Evolutionary conservation across 2,888 invertebrate species (phyloP).

Genomic region (Lycophotia porphyrea): DNA sequence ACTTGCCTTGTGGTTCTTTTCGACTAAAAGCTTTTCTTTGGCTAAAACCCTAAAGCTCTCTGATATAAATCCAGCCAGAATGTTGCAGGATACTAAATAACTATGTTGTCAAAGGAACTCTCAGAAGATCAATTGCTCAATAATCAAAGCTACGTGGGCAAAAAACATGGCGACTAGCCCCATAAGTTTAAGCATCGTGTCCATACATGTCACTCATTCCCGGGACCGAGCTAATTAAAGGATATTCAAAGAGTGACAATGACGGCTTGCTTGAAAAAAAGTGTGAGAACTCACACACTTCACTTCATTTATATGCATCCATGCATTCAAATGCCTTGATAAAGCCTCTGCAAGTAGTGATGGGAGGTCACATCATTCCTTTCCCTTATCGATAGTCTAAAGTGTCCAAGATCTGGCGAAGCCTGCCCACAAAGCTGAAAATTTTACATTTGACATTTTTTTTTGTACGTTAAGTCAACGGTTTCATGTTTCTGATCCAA

Average conservation of each 20-base stretch:
- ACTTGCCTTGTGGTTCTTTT: not conserved
- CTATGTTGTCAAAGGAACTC: not conserved
- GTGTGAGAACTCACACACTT: constrained; percentile 37
- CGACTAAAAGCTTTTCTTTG: not conserved
- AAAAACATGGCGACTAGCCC: constrained; percentile 24
- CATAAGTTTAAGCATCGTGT: not conserved
- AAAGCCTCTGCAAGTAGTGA: constrained; percentile 31
- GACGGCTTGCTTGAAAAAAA: constrained; percentile 30
- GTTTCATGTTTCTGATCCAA: constrained; percentile 28
- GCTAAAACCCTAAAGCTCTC: not conserved
- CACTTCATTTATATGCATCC: not conserved
- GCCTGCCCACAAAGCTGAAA: not conserved
- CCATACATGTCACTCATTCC: constrained; percentile 38
- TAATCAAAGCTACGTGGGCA: constrained; percentile 8
- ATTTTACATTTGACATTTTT: not conserved
- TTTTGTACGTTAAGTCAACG: constrained; percentile 6
- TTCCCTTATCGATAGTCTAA: constrained; percentile 29
- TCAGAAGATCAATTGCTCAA: constrained; percentile 5
- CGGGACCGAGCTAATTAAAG: constrained; percentile 50
- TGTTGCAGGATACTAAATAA: constrained; percentile 22
- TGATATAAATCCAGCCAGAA: not conserved
- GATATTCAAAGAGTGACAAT: constrained; percentile 43
- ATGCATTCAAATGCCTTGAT: constrained; percentile 13
- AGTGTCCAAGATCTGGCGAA: not conserved
- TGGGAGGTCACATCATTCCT: constrained; percentile 7